phyloP scores from a whole-genome alignment of 2,888 invertebrate genomes.

The Cepaea hortensis region DNA sequence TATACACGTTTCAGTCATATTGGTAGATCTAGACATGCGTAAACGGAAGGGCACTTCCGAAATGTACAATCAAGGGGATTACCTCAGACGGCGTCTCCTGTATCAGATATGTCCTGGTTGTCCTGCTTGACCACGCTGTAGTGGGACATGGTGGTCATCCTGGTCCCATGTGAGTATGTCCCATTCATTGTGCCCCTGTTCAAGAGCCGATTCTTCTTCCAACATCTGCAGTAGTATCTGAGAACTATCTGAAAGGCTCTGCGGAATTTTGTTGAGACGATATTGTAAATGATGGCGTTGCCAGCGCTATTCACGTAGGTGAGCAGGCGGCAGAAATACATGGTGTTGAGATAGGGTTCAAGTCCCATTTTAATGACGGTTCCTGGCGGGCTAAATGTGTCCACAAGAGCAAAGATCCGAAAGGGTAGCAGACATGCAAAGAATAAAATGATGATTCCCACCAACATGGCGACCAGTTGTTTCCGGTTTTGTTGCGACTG shows the following conservation, averaged over 20 bases:
- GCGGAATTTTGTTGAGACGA: conserved; percentile 53
- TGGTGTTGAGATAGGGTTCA: conserved; percentile 88
- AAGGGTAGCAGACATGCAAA: conserved; percentile 93
- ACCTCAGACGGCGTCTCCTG: conserved; percentile 40
- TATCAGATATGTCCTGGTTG: conserved; percentile 32
- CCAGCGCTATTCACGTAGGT: conserved; percentile 92
- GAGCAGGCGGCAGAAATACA: conserved; percentile 88
- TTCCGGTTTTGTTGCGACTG: conserved; percentile 55
- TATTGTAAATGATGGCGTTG: conserved; percentile 88
- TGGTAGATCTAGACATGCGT: no score
- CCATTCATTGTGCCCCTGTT: conserved; percentile 40
- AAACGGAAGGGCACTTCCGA: no score
- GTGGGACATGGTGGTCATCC: conserved; percentile 51
- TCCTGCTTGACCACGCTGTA: conserved; percentile 50
- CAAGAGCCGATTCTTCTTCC: conserved; percentile 15
- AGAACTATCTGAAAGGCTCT: conserved; percentile 51
- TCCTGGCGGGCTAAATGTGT: conserved; percentile 84
- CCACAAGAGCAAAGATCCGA: conserved; percentile 90
- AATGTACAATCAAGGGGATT: not conserved
- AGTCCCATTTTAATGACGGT: conserved; percentile 84
- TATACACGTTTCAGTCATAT: no score
- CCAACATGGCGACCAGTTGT: conserved; percentile 70
- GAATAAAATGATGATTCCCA: conserved; percentile 82
- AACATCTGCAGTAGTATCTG: conserved; percentile 45
- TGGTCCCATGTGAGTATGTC: conserved; percentile 26